Evolutionary conservation across 2,888 invertebrate genomes (phyloP), one percentile per base, ranked within the genome.

Genomic region (Tortricodes alternella): DNA sequence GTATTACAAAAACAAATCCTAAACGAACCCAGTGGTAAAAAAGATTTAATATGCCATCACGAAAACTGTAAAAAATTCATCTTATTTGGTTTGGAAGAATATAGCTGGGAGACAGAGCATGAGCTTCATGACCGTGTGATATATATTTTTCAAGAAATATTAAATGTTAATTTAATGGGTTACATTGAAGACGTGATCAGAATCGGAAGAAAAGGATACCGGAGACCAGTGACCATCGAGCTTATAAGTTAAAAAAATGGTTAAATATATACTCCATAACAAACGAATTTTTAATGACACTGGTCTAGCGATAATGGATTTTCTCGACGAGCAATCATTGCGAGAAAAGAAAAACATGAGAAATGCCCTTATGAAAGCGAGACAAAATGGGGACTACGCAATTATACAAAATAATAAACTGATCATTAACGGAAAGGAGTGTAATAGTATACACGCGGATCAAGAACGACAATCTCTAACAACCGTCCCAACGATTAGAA

Each of bases 231-330:
- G 8, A 8, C 24, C 0, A 41, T 41, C 11, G 41, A 41, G 11
- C 41, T 41, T 8, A 8, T 41, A 24, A 41, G 41, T n/a, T 13
- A 41, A 41, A 41, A 41, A 41, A 21, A 23, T 41, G 7, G 23
- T 11, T 9, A 23, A 23, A 23, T 41, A 23, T 7, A 1, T 41
- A 41, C 23, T 41, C 11, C 6, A 41, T 1, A 41, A 41, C 15
- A 24, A 13, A 23, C 7, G 11, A 6, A 11, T 23, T 23, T 41
- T 41, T n/a, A 41, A 41, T 7, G 23, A 23, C 23, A 41, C 41
- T 2, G 41, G 41, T n/a, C n/a, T n/a, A n/a, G n/a, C n/a, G n/a
- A n/a, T n/a, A n/a, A n/a, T n/a, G n/a, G n/a, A n/a, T n/a, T n/a
- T n/a, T n/a, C n/a, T n/a, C n/a, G n/a, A n/a, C n/a, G n/a, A n/a